Evolutionary conservation across 2,888 invertebrate genomes (phyloP), one percentile per base, ranked within the genome.

Genomic region (Heliconius charithonia): DNA sequence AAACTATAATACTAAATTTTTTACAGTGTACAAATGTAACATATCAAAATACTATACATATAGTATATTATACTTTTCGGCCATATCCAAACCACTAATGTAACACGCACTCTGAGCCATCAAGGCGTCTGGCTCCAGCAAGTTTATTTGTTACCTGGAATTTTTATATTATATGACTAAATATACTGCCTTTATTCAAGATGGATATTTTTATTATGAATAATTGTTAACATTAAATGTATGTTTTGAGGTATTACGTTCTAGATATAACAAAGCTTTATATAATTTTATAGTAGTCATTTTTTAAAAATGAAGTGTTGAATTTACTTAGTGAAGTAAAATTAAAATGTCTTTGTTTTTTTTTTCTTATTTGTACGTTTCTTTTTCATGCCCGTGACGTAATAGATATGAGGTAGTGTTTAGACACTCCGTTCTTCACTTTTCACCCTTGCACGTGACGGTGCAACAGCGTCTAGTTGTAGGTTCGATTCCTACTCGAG

Each of bases 191-290:
- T 32, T 32, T 67, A 67, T 67, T 37, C 37, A n/a, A 37, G 32
- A 37, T 67, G 37, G 0, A 37, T 37, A 29, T 67, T 67, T 67
- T 67, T 67, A 37, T n/a, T 67, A 67, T 37, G 66, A 67, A 67
- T 67, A 32, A 32, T 19, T 3, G 22, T 67, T 67, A 37, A 67
- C 37, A 13, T 67, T 67, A 67, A 37, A 67, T n/a, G 2, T 37
- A 59, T 32, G 22, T 25, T 63, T 59, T 9, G 59, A 16, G 63
- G 27, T 63, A 63, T 25, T 63, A 25, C 63, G 4, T n/a, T 63
- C 13, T 25, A 25, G 4, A 3, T 63, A 27, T 25, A 27, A 27
- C 27, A 13, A 25, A 27, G 63, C 25, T 63, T 16, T 63, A 63
- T 27, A 63, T 63, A 63, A n/a, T 63, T 63, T 63, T 63, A 63